A percentile compares a stretch with the other conserved stretches of the same genome.
Conservation (phyloP, 2,797 vertebrate species). For the Echeneis naucrates region DNA sequence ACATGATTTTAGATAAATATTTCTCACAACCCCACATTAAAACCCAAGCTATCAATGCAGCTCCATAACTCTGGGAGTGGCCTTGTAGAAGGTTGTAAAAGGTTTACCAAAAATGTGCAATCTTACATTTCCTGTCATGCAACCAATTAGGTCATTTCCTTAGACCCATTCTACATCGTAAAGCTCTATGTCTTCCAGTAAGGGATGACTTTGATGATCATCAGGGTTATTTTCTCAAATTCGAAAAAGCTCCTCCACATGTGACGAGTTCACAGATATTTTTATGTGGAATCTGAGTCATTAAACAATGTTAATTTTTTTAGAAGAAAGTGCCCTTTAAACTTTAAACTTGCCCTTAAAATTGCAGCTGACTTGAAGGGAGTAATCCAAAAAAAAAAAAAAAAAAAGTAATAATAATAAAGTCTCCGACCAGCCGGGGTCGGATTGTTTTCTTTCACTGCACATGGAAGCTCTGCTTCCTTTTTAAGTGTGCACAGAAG, state of each 20-base stretch:
- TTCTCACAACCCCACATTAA: no score
- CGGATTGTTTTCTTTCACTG: conserved; percentile 17
- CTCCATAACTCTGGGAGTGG: neutral
- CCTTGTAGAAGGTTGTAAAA: no score
- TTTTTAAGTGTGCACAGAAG: conserved; percentile 39
- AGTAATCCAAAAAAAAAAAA: neutral
- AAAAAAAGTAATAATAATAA: no score
- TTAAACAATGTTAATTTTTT: neutral
- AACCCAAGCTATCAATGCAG: neutral
- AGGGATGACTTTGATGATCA: neutral
- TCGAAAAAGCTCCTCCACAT: no score
- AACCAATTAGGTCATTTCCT: neutral
- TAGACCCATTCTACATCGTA: neutral
- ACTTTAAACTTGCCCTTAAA: no score
- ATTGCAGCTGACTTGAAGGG: neutral
- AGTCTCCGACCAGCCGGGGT: neutral
- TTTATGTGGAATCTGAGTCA: neutral
- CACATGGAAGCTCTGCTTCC: conserved; percentile 14
- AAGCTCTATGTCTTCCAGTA: neutral
- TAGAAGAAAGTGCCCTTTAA: conserved; percentile 7
- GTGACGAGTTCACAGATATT: neutral
- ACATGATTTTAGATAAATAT: no score
- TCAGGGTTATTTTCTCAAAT: neutral
- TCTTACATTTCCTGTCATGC: conserved; percentile 8
- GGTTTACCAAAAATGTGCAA: neutral